Percentiles rank a stretch among this genome's conserved stretches.
These are phyloP conservation scores for Chloroclysta siterata DNA, from an alignment of 2,888 invertebrate genomes.

Conservation along the genomic window DNA sequence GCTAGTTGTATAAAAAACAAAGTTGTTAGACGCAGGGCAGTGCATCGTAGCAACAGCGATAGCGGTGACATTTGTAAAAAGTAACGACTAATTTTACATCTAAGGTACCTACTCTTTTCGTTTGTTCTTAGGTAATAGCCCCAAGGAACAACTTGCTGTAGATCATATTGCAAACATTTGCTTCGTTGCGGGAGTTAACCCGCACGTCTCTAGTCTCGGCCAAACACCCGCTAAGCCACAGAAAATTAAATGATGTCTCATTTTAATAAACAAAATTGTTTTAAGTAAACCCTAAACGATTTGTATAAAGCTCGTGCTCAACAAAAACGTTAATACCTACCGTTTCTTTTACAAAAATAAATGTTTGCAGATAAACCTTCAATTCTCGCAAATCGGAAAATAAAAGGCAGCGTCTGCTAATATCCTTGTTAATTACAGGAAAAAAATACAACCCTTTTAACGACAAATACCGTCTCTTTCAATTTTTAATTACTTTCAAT, in stretches of 20 bases:
- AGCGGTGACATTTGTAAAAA: too few species aligned
- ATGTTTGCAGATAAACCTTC: conserved; percentile 29
- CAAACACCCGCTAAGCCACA: background rate
- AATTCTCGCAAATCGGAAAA: conserved; percentile 58
- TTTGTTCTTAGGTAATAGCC: too few species aligned
- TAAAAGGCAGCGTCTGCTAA: conserved; percentile 60
- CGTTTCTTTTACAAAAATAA: conserved; percentile 21
- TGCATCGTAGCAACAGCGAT: too few species aligned
- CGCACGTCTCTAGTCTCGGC: background rate
- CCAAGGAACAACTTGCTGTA: too few species aligned
- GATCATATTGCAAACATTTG: too few species aligned
- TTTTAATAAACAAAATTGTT: background rate
- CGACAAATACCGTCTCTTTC: conserved; percentile 27
- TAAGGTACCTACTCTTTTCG: too few species aligned
- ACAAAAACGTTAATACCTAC: conserved; percentile 19
- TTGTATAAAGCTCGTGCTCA: conserved; percentile 23
- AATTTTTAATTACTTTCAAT: conserved; percentile 20
- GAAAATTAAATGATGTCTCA: background rate
- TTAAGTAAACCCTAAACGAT: conserved; percentile 18
- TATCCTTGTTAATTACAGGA: conserved; percentile 64
- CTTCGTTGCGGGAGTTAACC: too few species aligned
- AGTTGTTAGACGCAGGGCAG: too few species aligned
- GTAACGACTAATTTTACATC: too few species aligned
- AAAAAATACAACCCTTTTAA: conserved; percentile 66
- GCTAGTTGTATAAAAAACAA: too few species aligned